Evolutionary conservation across 2,113 vertebrate species (phyloP), one percentile per base, ranked within the genome.

Genomic region (Perca fluviatilis): DNA sequence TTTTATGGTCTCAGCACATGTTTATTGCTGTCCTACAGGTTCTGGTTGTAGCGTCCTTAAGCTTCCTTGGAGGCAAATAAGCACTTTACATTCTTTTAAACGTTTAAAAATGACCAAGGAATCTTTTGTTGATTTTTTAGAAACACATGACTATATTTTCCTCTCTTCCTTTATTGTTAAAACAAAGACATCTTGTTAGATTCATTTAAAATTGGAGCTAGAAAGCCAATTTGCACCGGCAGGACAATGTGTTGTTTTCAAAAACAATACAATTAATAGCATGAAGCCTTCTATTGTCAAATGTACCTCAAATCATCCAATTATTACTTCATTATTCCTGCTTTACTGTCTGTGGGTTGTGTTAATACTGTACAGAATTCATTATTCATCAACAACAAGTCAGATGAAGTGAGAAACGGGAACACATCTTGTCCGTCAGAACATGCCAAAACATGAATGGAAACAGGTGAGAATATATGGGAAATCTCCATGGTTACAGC

Each of bases 281-380:
- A 11, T 43, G 6, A 61, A 74, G 61, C 14, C n/a, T 61, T n/a
- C 18, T 36, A 13, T 36, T 14, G 5, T 13, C 21, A 53, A 40
- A 58, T 79, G 3, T 1, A 36, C 10, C 33, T n/a, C 4, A 53
- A 43, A 5, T 50, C 10, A 58, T 57, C 27, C 9, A 63, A 6
- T 50, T 43, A 25, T 61, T 1, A 11, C 36, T 15, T 21, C 56
- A 1, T 47, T 54, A 5, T 36, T 80, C 14, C 4, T 71, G 33
- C 30, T 71, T 46, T 30, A 67, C 46, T 27, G 2, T 53, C 19
- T n/a, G 40, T 43, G 14, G 11, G 6, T 71, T 62, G 25, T 27
- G 50, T 80, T 83, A 80, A 67, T 61, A 57, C 58, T 60, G 66
- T 87, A 77, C 66, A 87, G 84, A 89, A 77, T 4, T n/a, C n/a